These are phyloP conservation scores for Eolophus roseicapilla DNA, from an alignment of 2,113 vertebrate species.

Conservation along the genomic window DNA sequence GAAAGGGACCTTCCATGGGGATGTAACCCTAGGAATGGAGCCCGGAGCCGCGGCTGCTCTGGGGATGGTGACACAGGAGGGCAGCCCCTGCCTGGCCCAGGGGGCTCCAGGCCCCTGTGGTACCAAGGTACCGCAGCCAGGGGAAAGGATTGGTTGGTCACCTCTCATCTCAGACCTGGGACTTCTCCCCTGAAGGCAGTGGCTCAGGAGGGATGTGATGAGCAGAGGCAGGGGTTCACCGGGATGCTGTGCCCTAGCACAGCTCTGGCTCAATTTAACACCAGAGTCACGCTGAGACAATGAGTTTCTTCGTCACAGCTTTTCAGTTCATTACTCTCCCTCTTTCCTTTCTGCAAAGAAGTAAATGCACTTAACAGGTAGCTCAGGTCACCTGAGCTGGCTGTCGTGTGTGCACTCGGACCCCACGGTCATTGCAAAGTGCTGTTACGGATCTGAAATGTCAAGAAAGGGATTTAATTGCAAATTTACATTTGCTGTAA, in stretches of 20 bases:
- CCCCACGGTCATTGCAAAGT: conserved; percentile 16
- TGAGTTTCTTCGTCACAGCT: not conserved
- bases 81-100: rapidly evolving
- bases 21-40: not conserved
- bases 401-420: conserved; percentile 11
- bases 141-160: not conserved
- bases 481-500: not conserved
- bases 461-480: conserved; percentile 39
- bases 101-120: not conserved
- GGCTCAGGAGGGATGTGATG: rapidly evolving
- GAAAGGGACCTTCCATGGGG: not conserved
- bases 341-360: conserved; percentile 35
- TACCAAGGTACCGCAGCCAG: not conserved
- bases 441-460: conserved; percentile 15
- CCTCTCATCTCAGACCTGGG: not conserved
- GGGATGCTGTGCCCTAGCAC: not conserved
- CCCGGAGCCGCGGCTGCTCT: not conserved
- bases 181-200: rapidly evolving
- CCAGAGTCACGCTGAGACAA: not conserved
- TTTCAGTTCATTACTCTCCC: conserved; percentile 32
- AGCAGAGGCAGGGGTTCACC: not conserved
- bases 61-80: not conserved
- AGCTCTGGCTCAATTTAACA: not conserved
- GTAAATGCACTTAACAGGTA: conserved; percentile 36
- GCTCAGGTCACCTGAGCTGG: conserved; percentile 32